phyloP scores from a whole-genome alignment of 2,888 invertebrate species.

The Orthosia gracilis region DNA sequence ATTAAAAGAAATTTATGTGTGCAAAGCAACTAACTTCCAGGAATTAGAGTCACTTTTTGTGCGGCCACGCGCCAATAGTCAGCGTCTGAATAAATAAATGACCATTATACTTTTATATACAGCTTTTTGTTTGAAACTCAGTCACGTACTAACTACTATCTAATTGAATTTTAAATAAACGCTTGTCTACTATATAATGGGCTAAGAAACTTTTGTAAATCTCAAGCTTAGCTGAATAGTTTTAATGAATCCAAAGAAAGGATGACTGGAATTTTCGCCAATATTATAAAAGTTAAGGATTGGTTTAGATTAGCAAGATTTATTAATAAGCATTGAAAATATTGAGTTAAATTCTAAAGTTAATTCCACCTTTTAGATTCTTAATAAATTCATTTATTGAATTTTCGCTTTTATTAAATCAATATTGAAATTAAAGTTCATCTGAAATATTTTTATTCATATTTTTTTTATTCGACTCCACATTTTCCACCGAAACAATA shows the following conservation, averaged over 20 bases:
- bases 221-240: conserved; percentile 4
- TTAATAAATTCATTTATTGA: background rate
- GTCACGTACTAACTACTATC: conserved; percentile 72
- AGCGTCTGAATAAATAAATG: conserved; percentile 62
- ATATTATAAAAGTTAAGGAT: conserved; percentile 7
- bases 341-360: background rate
- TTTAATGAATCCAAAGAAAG: conserved; percentile 25
- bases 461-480: background rate
- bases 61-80: conserved; percentile 61
- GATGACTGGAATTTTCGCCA: conserved; percentile 3
- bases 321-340: conserved; percentile 7
- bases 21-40: conserved; percentile 2
- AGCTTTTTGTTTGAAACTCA: conserved; percentile 56
- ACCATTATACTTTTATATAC: conserved; percentile 15
- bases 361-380: background rate
- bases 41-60: conserved; percentile 48
- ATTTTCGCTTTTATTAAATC: no score
- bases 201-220: conserved; percentile 13
- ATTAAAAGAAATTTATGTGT: conserved; percentile 31
- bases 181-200: conserved; percentile 14
- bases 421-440: background rate
- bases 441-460: background rate
- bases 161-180: conserved; percentile 78
- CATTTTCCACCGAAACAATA: background rate
- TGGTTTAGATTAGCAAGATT: conserved; percentile 5